Conservation (phyloP, 2,797 vertebrate species). For the Sebastes wilsoni region DNA sequence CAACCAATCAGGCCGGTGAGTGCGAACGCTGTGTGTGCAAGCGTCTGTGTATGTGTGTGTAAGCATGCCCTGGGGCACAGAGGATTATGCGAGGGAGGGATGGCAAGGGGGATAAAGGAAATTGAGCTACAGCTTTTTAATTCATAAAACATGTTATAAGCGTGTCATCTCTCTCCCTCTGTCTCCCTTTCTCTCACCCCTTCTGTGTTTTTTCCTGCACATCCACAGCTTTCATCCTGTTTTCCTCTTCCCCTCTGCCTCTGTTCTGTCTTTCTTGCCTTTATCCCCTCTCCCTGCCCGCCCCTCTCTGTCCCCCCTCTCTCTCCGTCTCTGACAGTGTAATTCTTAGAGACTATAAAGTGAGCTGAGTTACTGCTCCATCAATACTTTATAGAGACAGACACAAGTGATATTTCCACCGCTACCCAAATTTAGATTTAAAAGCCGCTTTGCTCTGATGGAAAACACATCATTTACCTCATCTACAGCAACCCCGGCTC, state of each 20-base stretch:
- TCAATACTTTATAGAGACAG: constrained; percentile 74
- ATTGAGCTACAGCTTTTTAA: constrained; percentile 75
- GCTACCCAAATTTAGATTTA: constrained; percentile 64
- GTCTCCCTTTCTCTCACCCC: neutral
- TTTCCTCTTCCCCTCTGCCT: constrained; percentile 14
- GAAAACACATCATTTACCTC: constrained; percentile 67
- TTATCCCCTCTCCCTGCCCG: constrained; percentile 26
- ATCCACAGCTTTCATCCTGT: constrained; percentile 54
- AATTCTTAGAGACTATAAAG: constrained; percentile 71
- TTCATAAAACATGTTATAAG: constrained; percentile 78
- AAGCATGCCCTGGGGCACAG: constrained; percentile 47
- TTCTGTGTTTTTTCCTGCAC: constrained; percentile 37
- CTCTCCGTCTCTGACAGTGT: constrained; percentile 36
- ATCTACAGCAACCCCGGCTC: constrained; percentile 27
- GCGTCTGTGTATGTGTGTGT: constrained; percentile 29
- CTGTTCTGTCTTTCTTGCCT: constrained; percentile 1
- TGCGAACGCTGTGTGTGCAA: constrained; percentile 10
- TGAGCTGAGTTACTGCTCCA: constrained; percentile 65
- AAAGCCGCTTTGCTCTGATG: constrained; percentile 60
- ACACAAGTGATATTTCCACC: constrained; percentile 67
- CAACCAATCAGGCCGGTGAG: constrained; percentile 95
- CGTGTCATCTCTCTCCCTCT: constrained; percentile 57
- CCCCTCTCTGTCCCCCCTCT: constrained; percentile 12
- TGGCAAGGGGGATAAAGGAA: constrained; percentile 70
- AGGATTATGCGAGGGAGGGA: constrained; percentile 57